Evolutionary conservation across 2,797 vertebrate genomes (phyloP), one percentile per base, ranked within the genome.

Genomic region (Anniella stebbinsi): DNA sequence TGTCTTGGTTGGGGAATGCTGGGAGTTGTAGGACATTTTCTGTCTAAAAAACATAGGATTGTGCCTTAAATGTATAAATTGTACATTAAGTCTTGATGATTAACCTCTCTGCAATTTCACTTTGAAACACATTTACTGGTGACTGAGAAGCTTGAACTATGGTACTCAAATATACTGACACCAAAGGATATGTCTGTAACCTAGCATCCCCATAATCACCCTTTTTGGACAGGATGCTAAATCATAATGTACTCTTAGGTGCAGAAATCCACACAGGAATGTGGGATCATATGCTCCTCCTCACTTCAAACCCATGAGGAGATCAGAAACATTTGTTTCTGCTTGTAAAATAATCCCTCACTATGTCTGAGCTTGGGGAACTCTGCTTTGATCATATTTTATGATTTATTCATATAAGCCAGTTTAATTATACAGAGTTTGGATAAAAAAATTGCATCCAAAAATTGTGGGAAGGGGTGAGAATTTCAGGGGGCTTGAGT

Each of bases 61-160:
- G 17, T 13, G 15, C 21, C 41, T 45, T 77, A 17, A 77, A 10
- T 77, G 21, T 77, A 91, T 94, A 87, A 87, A 30, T 3, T 60
- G 11, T 80, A 57, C 33, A 60, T 23, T 60, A 80, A 60, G 17
- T 13, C 3, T 63, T 63, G 2, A 63, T 63, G 60, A 63, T 63
- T 63, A 63, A 63, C 18, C 30, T 21, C 51, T 75, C n/a, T 21
- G 17, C 80, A 57, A n/a, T 3, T 0, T 69, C 4, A 91, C 15
- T 21, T 84, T 91, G 91, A 78, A 91, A 93, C 75, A 3, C 1
- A 87, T 92, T 89, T 93, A 83, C 89, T 91, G 33, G 90, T 85
- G 92, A 92, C 91, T 78, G 1, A 88, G 48, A 91, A 66, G 21
- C 57, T 51, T 90, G 60, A 92, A 73, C 4, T 73, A 6, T 30